Percentiles rank a stretch among this genome's conserved stretches.
These are phyloP conservation scores for Caenorhabditis briggsae DNA, from an alignment of 1,140 invertebrate species.

Conservation along the genomic window DNA sequence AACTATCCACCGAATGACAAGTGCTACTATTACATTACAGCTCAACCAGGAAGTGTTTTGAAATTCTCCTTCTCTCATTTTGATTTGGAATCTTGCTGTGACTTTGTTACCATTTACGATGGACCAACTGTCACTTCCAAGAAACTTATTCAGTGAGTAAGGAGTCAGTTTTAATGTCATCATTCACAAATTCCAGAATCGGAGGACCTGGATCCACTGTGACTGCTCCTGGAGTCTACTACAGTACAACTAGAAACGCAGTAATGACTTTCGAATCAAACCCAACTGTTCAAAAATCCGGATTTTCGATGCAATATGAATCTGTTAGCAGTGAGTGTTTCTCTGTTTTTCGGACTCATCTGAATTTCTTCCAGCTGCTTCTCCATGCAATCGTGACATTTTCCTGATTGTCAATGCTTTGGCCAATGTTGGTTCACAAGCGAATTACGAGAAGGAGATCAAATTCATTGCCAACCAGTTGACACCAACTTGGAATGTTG, in stretches of 20 bases:
- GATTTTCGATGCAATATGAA: conserved; percentile 62
- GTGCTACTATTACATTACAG: conserved; percentile 64
- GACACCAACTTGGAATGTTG: conserved; percentile 66
- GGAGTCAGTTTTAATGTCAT: neutral
- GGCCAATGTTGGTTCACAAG: conserved; percentile 60
- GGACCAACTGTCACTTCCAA: conserved; percentile 13
- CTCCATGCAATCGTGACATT: conserved; percentile 68
- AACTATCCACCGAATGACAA: conserved; percentile 65
- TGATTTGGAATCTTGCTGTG: conserved; percentile 64
- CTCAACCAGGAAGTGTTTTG: conserved; percentile 60
- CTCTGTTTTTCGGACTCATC: neutral
- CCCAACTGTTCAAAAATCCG: conserved; percentile 55
- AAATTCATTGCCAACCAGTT: conserved; percentile 66
- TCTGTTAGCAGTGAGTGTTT: conserved; percentile 62
- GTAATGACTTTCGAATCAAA: conserved; percentile 63
- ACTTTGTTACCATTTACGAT: conserved; percentile 66
- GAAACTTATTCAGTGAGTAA: conserved; percentile 41
- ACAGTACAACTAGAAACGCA: conserved; percentile 62
- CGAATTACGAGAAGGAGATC: conserved; percentile 66
- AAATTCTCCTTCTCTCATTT: conserved; percentile 62
- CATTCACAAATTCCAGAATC: conserved; percentile 46
- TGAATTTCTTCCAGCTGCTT: conserved; percentile 60
- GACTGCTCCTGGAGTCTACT: conserved; percentile 50
- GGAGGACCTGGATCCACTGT: conserved; percentile 62
- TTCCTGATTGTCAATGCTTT: conserved; percentile 66